Evolutionary conservation across 2,888 invertebrate genomes (phyloP), one percentile per base, ranked within the genome.

Genomic region (Germaria angustata): DNA sequence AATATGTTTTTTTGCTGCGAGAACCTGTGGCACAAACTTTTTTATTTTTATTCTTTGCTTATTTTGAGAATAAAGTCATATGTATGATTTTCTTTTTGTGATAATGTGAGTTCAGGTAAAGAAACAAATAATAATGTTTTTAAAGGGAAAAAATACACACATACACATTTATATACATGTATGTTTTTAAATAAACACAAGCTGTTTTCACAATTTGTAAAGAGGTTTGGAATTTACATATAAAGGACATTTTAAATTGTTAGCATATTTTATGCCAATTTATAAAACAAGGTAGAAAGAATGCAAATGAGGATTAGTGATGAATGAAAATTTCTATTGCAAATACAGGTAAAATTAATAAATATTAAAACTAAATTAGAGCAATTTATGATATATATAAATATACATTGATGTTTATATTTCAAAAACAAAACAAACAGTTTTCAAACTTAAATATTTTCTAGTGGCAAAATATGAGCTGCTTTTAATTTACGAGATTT

Each of bases 161-260:
- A n/a, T n/a, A n/a, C n/a, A n/a, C n/a, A n/a, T n/a, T n/a, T n/a
- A n/a, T n/a, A n/a, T n/a, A n/a, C n/a, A n/a, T n/a, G n/a, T n/a
- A n/a, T n/a, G n/a, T n/a, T n/a, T n/a, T n/a, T n/a, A n/a, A n/a
- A n/a, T n/a, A n/a, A n/a, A 15, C 32, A 32, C 15, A 32, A 55
- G 55, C 5, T 34, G 17, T 13, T 55, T 13, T 34, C 32, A 34
- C 17, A 53, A 55, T 55, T 34, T 55, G 75, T 66, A 46, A 66
- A 66, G 57, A 46, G 22, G 13, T 24, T 66, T 66, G 36, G 7
- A 75, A 75, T 75, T 66, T 75, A 13, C 75, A 75, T 75, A 66
- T 57, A 28, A 75, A 75, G 59, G 75, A 75, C 46, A 59, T 57
- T 57, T 66, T 39, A 66, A 75, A 66, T 75, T 75, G 66, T 57